These are phyloP conservation scores for Onychostruthus taczanowskii DNA, from an alignment of 2,113 vertebrate genomes.

Conservation along the genomic window DNA sequence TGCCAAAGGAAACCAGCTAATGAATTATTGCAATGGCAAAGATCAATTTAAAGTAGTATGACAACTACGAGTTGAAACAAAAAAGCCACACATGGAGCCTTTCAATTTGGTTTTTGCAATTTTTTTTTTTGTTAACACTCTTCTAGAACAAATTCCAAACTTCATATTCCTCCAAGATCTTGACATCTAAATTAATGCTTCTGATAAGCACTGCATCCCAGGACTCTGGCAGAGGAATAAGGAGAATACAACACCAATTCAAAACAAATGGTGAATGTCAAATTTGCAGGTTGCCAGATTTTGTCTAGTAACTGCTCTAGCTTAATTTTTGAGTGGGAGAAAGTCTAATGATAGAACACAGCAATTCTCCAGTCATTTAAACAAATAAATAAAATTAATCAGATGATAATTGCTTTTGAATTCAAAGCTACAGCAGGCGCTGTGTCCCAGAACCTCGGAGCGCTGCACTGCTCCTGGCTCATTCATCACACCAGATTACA, in stretches of 20 bases:
- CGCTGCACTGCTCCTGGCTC: slow-evolving; percentile 33
- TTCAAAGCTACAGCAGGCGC: slow-evolving; percentile 32
- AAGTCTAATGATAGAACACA: slow-evolving; percentile 36
- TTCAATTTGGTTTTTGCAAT: neutral
- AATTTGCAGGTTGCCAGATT: slow-evolving; percentile 39
- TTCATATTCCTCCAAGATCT: slow-evolving; percentile 22
- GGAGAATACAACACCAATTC: neutral
- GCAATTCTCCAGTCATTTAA: slow-evolving; percentile 31
- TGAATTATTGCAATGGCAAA: neutral
- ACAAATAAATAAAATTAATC: slow-evolving; percentile 58
- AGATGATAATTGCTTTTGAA: slow-evolving; percentile 47
- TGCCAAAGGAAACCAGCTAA: slow-evolving; percentile 15
- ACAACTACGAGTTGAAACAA: neutral
- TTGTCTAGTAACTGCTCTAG: slow-evolving; percentile 32
- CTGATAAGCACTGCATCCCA: neutral
- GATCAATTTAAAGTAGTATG: neutral
- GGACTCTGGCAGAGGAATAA: slow-evolving; percentile 21
- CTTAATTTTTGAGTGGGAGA: slow-evolving; percentile 38
- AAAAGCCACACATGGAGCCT: slow-evolving; percentile 21
- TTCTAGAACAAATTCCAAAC: slow-evolving; percentile 42
- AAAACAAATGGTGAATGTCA: slow-evolving; percentile 57
- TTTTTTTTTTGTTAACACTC: neutral
- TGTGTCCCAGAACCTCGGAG: slow-evolving; percentile 17
- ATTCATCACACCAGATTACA: slow-evolving; percentile 57
- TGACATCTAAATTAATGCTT: slow-evolving; percentile 11